Evolutionary conservation across 64 coral and sea anemone genomes (phyloP).

Genomic region (Orbicella faveolata): DNA sequence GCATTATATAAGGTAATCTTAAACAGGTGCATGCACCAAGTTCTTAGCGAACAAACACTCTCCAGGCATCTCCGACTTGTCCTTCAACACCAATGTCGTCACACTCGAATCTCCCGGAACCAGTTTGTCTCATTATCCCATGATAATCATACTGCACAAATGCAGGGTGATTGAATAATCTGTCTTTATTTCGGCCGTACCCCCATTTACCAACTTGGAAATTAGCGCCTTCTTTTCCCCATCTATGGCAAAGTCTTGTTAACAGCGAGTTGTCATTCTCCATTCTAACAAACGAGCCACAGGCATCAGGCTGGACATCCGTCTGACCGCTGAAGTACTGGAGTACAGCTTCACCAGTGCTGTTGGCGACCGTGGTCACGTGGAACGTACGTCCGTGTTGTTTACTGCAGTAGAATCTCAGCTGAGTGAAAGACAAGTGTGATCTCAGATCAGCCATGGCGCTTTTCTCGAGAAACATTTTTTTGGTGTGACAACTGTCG

Average conservation of each 20-base stretch:
- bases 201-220: background rate
- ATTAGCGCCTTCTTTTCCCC: background rate
- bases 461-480: too few species aligned
- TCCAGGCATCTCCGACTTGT: too few species aligned
- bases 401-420: background rate
- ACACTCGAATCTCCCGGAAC: too few species aligned
- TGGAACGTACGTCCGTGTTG: background rate
- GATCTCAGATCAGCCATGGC: background rate
- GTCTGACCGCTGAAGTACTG: background rate
- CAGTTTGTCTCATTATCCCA: too few species aligned
- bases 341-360: background rate
- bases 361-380: background rate
- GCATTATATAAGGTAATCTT: too few species aligned
- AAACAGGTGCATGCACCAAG: too few species aligned
- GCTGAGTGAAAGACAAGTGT: background rate
- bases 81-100: too few species aligned
- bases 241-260: background rate
- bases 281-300: background rate
- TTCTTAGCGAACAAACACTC: too few species aligned
- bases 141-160: too few species aligned
- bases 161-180: too few species aligned
- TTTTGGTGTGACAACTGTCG: too few species aligned
- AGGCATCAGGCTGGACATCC: background rate
- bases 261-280: background rate
- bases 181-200: too few species aligned